Base-by-base conservation (phyloP, 2,888 invertebrate genomes). In the Heliothis peltigera region DNA sequence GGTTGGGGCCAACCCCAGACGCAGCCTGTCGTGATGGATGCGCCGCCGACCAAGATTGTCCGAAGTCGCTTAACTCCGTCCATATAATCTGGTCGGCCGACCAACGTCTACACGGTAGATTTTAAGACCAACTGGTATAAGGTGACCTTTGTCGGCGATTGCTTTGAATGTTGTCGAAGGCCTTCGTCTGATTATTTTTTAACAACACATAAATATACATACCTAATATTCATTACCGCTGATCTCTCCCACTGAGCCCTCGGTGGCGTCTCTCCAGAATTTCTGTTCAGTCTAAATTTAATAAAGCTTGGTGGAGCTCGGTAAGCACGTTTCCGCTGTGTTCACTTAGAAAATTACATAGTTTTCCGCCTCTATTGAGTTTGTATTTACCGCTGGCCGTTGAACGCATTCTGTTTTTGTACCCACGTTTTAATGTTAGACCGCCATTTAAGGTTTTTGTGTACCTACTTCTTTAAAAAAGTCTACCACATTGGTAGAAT, bases 261-360 rank as follows among this genome's bases (percentile, higher is more conserved):
- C n/a, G 2, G 32, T 35, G 15, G 32, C 8, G 18, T 61, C 35
- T 53, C 49, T 47, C 58, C 52, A 65, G 58, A 79, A 75, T 69
- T 67, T 56, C 72, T 56, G 54, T 67, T 59, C 64, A 70, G 67
- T 73, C 77, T 67, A 73, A 78, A 79, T 78, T 79, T 70, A 78
- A 78, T 78, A 78, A 79, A 73, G 73, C 70, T 62, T 60, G 58
- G 58, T 65, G 52, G 51, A 66, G 55, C 77, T 63, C 60, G 55
- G 67, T 61, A 64, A 75, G 64, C 63, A 70, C 58, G 53, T 54
- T 65, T 58, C 49, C 48, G 61, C 56, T 73, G 28, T 69, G 56
- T 73, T 76, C 80, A 70, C 80, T 76, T 79, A 70, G 48, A 76
- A 77, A 78, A 78, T 79, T 73, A 73, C 77, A 68, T 65, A 73